These are phyloP conservation scores for Drosophila cardini DNA, from an alignment of 1,140 invertebrate species.

Conservation along the genomic window DNA sequence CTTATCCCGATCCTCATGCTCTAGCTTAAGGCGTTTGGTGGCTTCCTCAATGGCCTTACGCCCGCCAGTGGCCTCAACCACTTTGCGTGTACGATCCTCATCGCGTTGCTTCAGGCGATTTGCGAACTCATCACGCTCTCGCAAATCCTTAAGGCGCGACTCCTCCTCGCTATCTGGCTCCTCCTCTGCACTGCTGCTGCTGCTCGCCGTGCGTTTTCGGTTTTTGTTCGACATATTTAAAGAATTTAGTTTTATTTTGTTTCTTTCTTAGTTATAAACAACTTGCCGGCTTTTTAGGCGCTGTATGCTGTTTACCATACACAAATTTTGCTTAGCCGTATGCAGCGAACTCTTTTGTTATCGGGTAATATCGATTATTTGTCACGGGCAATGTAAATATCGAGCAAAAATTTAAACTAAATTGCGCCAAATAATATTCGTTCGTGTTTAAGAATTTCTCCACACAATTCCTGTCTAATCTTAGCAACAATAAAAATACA, in stretches of 20 bases:
- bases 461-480: no score
- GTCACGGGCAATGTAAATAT: no score
- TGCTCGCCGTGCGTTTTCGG: constrained; percentile 36
- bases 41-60: constrained; percentile 95
- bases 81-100: constrained; percentile 93
- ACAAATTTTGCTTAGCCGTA: background rate
- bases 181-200: constrained; percentile 84
- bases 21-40: constrained; percentile 94
- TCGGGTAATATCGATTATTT: no score
- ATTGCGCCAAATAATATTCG: no score
- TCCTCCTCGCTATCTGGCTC: constrained; percentile 88
- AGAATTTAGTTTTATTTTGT: background rate
- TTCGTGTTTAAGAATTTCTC: no score
- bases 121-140: constrained; percentile 97
- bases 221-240: constrained; percentile 30
- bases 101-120: constrained; percentile 94
- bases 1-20: constrained; percentile 92
- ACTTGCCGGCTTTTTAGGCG: background rate
- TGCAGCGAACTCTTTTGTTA: background rate
- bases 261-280: constrained; percentile 4
- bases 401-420: no score
- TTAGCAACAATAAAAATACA: no score
- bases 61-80: constrained; percentile 89
- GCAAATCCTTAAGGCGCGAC: constrained; percentile 90
- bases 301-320: background rate